phyloP scores from a whole-genome alignment of 2,797 vertebrate genomes.

The Masticophis lateralis region DNA sequence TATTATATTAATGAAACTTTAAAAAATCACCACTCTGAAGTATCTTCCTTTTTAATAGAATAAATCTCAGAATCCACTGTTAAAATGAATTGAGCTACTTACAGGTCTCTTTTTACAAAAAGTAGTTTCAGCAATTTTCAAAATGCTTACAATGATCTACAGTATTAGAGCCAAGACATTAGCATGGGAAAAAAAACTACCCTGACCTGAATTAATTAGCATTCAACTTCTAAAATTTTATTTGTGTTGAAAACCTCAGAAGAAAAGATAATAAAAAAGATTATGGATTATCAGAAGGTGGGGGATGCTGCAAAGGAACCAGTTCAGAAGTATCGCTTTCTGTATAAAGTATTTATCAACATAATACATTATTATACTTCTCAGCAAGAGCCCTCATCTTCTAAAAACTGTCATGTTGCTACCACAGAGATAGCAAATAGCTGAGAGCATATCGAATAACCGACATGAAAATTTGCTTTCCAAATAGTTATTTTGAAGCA shows the following conservation, averaged over 20 bases:
- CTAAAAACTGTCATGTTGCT: not conserved
- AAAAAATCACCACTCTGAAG: not conserved
- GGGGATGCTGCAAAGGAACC: not conserved
- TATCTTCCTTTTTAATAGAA: not conserved
- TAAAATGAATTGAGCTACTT: not conserved
- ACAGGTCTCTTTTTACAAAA: not conserved
- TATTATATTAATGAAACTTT: not conserved
- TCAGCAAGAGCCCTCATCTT: not conserved
- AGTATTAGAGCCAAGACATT: not conserved
- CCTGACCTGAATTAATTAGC: not conserved
- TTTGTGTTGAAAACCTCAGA: not conserved
- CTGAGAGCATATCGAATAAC: not conserved
- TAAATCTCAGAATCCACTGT: not conserved
- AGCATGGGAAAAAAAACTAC: not conserved
- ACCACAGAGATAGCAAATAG: conserved; percentile 6
- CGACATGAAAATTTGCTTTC: conserved; percentile 24
- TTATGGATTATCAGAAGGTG: not conserved
- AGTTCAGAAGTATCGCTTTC: conserved; percentile 1
- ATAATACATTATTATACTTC: not conserved
- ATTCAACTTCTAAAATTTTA: not conserved
- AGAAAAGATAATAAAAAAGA: not conserved
- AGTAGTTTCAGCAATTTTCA: not conserved
- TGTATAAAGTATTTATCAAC: conserved; percentile 3
- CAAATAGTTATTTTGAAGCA: not conserved
- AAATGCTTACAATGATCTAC: not conserved